Conservation (phyloP, 2,888 invertebrate species). For the Uropetala carovei region DNA sequence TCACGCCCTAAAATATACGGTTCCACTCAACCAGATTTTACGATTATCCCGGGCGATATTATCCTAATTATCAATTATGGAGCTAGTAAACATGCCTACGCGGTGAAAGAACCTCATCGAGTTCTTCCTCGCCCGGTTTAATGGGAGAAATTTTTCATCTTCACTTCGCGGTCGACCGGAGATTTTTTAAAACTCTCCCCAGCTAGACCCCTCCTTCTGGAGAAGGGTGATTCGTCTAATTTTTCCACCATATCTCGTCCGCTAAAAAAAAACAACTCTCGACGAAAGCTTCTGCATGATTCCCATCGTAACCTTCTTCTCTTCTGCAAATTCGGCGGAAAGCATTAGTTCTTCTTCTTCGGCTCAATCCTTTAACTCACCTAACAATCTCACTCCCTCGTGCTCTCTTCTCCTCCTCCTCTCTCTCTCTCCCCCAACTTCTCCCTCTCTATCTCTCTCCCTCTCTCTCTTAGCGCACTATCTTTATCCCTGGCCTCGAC, state of each 20-base stretch:
- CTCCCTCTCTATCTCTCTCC: background rate
- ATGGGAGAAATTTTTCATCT: background rate
- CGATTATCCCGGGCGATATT: background rate
- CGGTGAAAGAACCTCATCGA: background rate
- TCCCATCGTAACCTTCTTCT: conserved; percentile 12
- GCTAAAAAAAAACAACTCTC: background rate
- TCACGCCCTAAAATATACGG: background rate
- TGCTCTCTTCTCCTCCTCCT: background rate
- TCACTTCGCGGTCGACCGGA: background rate
- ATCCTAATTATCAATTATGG: conserved; percentile 7
- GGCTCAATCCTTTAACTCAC: background rate
- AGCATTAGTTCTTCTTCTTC: background rate
- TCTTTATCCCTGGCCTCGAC: conserved; percentile 7
- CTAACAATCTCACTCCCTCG: background rate
- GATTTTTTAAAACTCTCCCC: background rate
- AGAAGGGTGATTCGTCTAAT: too few species aligned
- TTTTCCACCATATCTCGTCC: background rate
- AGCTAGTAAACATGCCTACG: background rate
- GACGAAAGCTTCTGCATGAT: background rate
- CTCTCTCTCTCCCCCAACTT: background rate
- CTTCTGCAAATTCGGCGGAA: background rate
- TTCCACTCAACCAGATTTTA: too few species aligned
- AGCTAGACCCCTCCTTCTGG: background rate
- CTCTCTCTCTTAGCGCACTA: background rate
- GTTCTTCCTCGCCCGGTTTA: background rate